These are phyloP conservation scores for Bombylius major DNA, from an alignment of 2,888 invertebrate species.

Conservation along the genomic window DNA sequence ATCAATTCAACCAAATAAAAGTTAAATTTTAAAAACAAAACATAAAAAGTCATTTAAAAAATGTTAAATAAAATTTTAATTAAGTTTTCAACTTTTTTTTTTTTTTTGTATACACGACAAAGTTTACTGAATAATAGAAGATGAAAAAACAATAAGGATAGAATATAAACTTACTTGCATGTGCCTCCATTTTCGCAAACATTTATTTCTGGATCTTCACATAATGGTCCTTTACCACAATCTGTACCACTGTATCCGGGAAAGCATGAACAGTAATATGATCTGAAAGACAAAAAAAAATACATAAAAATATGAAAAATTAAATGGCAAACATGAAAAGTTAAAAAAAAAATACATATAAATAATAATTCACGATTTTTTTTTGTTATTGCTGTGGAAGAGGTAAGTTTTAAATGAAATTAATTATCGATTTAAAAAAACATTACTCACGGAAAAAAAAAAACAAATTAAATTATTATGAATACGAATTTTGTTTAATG, in stretches of 20 bases:
- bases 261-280: constrained; percentile 70
- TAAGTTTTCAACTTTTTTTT: too few species aligned
- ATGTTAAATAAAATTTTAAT: too few species aligned
- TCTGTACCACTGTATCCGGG: constrained; percentile 63
- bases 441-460: too few species aligned
- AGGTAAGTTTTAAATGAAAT: neutral
- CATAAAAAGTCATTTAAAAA: too few species aligned
- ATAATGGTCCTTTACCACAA: constrained; percentile 71
- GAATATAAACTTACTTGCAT: constrained; percentile 53
- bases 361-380: neutral
- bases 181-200: constrained; percentile 72
- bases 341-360: neutral
- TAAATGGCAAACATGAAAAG: neutral
- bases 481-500: too few species aligned
- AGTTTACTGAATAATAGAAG: neutral
- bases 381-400: neutral
- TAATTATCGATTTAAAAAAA: too few species aligned
- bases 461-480: too few species aligned
- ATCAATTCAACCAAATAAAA: too few species aligned
- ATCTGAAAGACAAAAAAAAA: constrained; percentile 39
- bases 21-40: too few species aligned
- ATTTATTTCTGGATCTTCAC: constrained; percentile 48
- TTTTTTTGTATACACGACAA: too few species aligned
- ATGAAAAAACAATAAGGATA: neutral
- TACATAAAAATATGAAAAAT: constrained; percentile 9